Conservation (phyloP, 2,888 invertebrate genomes). For the Teleiodes luculella region DNA sequence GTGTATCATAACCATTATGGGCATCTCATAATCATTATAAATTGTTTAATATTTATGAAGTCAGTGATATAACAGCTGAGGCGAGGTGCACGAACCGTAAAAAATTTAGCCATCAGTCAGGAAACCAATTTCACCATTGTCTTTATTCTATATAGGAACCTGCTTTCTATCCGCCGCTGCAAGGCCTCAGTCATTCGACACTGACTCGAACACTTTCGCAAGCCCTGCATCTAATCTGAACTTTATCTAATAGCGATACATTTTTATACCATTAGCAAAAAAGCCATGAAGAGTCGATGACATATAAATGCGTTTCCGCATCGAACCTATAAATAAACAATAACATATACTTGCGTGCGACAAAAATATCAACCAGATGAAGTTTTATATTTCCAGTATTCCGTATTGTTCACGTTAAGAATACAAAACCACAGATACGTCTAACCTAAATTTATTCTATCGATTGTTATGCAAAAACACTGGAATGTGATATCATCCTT, state of each 20-base stretch:
- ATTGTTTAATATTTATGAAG: slow-evolving; percentile 8
- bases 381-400: slow-evolving; percentile 54
- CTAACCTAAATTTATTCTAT: slow-evolving; percentile 76
- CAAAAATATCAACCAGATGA: slow-evolving; percentile 48
- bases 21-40: slow-evolving; percentile 4
- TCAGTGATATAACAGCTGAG: slow-evolving; percentile 6
- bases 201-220: slow-evolving; percentile 61
- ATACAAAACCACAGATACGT: slow-evolving; percentile 68
- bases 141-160: slow-evolving; percentile 41
- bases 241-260: slow-evolving; percentile 53
- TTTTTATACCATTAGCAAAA: slow-evolving; percentile 52
- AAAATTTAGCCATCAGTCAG: slow-evolving; percentile 32
- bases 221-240: slow-evolving; percentile 50
- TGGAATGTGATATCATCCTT: slow-evolving; percentile 53
- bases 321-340: slow-evolving; percentile 71
- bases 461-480: slow-evolving; percentile 78
- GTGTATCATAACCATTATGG: slow-evolving; percentile 2
- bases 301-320: slow-evolving; percentile 70
- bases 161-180: slow-evolving; percentile 68
- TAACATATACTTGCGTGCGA: slow-evolving; percentile 56
- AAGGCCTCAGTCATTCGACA: slow-evolving; percentile 69
- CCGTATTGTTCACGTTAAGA: slow-evolving; percentile 54
- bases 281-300: slow-evolving; percentile 62
- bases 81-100: slow-evolving; percentile 1
- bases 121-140: slow-evolving; percentile 65